Base-by-base conservation (phyloP, 2,113 vertebrate genomes). In the Apteryx owenii region DNA sequence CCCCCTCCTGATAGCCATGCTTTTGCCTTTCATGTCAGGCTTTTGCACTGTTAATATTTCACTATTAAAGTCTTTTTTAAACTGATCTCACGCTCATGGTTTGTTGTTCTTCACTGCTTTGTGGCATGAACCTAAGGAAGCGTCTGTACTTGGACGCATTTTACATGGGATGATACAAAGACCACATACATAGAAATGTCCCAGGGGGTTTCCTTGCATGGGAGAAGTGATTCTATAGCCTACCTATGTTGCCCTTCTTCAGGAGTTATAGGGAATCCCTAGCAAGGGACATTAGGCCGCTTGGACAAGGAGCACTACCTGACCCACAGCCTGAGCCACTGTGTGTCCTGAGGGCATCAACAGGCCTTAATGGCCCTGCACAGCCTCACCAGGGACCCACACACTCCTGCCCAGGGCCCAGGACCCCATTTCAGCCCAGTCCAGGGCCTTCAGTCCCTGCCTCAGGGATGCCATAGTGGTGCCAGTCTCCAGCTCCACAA, bases 311-410 rank as follows among this genome's bases (percentile, higher is more conserved):
- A 38, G 11, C 22, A 17, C 5, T 33, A 54, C 22, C 38, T 46
- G 40, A 0, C 33, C 22, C 33, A 11, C 58, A 42, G 51, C 68
- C 64, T 65, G 48, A 81, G 58, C 19, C 33, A n/a, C 62, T 14
- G 28, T 14, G 60, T 53, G 33, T 14, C 16, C 48, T 2, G 17
- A 38, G 15, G 66, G 8, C 16, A 18, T 16, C 5, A 33, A 7
- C 0, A 2, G 1, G 5, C 33, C 65, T 44, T 10, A 6, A 33
- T 20, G 66, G 53, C 10, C 38, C 26, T 65, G 58, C 31, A 2
- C 53, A 64, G 48, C 64, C 48, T 6, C 64, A 20, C 44, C n/a
- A 10, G 54, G 33, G 33, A 6, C 2, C 2, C 40, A 40, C 20
- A 7, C 53, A 1, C 25, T 26, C 51, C 36, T 42, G 36, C 31